Evolutionary conservation across 2,888 invertebrate species (phyloP), one percentile per base, ranked within the genome.

Genomic region (Therioaphis trifolii): DNA sequence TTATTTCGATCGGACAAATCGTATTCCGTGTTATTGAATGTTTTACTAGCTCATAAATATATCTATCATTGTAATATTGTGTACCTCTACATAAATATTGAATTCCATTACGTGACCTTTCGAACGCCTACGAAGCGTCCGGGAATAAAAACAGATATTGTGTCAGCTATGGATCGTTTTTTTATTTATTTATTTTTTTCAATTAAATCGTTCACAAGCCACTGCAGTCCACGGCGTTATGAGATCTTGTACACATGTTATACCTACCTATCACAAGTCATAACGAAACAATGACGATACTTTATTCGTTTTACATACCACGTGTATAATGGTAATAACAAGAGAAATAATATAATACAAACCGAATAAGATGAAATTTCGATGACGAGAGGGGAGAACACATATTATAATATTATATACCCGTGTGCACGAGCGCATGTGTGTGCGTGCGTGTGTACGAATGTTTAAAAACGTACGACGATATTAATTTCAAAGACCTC

Each of bases 401-500:
- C 61, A 15, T 29, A 35, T 5, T 35, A n/a, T n/a, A 35, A 5
- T 35, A 35, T 35, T 66, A 29, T n/a, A 52, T 71, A 27, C 43
- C 4, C 1, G 14, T 35, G 21, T 55, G 29, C 14, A 1, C 2
- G 1, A 1, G 0, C 14, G 1, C 21, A 43, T 24, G 43, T 61
- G 21, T 9, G 66, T 12, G 15, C 27, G 27, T n/a, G 15, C 43
- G 55, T n/a, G n/a, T 68, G 21, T n/a, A 61, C 46, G 27, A 29
- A 29, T 63, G 76, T 77, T 77, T 77, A 78, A 78, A 78, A 68
- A 78, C 35, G 24, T 52, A 24, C 18, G 24, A 78, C 52, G 78
- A 68, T 78, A 77, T 77, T 77, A 77, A 77, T 68, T 78, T 52
- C 68, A 68, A 78, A 78, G 78, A 78, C 78, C 78, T 78, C 78